Evolutionary conservation across 2,888 invertebrate genomes (phyloP).

Genomic region (Elysia crispata): DNA sequence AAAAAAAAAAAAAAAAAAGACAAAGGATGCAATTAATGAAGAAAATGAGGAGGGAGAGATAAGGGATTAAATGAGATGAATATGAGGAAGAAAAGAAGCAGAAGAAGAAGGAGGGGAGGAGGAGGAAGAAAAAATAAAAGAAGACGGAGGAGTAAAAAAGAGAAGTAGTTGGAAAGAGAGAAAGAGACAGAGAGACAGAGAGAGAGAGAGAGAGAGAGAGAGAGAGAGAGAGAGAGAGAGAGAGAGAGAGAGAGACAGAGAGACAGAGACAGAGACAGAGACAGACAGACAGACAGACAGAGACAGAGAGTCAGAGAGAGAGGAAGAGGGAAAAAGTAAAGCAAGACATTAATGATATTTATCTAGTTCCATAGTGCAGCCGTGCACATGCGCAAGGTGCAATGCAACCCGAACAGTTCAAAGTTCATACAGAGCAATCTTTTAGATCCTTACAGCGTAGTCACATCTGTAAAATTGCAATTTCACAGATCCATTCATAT

Average conservation of each 20-base stretch:
- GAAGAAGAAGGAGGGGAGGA: background rate
- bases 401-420: too few species aligned
- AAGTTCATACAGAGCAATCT: too few species aligned
- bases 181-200: constrained; percentile 10
- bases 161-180: constrained; percentile 3
- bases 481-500: too few species aligned
- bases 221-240: constrained; percentile 6
- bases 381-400: too few species aligned
- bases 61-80: too few species aligned
- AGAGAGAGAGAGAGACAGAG: constrained; percentile 26
- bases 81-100: background rate
- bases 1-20: background rate
- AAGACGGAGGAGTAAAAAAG: background rate
- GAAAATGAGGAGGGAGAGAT: background rate
- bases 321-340: constrained; percentile 2
- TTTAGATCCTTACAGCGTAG: too few species aligned
- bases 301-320: background rate
- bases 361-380: too few species aligned
- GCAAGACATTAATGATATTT: too few species aligned
- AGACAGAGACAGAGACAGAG: background rate
- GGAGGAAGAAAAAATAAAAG: too few species aligned
- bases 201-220: background rate
- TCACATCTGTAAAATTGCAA: too few species aligned
- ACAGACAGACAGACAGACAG: background rate
- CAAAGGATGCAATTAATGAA: background rate